Percentiles rank a stretch among this genome's conserved stretches.
phyloP scores from a whole-genome alignment of 2,797 vertebrate genomes.

The Coluber constrictor region DNA sequence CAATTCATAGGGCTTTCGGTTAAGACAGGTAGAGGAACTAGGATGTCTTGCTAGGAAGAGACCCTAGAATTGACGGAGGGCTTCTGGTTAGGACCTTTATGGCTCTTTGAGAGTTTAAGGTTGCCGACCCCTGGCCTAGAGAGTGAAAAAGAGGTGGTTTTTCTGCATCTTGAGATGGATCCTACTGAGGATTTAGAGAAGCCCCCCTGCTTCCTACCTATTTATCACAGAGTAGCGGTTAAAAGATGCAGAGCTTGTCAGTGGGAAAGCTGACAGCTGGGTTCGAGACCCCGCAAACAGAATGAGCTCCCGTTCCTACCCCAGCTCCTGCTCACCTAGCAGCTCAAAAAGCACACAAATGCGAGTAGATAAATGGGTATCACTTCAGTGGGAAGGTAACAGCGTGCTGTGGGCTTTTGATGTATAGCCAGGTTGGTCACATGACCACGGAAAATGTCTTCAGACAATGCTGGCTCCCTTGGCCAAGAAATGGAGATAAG shows the following conservation, averaged over 20 bases:
- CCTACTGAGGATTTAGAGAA: neutral
- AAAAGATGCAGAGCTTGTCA: neutral
- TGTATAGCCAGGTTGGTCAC: neutral
- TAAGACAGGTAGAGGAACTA: too few species aligned
- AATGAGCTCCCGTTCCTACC: neutral
- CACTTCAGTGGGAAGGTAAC: neutral
- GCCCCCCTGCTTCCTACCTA: neutral
- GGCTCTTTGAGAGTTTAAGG: too few species aligned
- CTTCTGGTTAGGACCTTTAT: too few species aligned
- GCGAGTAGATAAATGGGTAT: neutral
- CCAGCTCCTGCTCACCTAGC: neutral
- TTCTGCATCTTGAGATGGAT: neutral
- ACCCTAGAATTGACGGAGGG: too few species aligned
- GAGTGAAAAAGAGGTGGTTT: neutral
- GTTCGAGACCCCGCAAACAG: neutral
- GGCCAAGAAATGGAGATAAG: neutral
- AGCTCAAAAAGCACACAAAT: neutral
- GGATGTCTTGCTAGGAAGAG: too few species aligned
- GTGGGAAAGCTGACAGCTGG: neutral
- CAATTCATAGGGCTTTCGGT: too few species aligned
- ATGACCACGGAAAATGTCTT: too few species aligned
- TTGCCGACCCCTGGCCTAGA: neutral
- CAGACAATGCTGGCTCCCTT: neutral
- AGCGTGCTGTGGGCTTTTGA: neutral
- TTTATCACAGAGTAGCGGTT: neutral